Percentiles rank a stretch among this genome's conserved stretches.
phyloP scores from a whole-genome alignment of 2,113 vertebrate genomes.

The Ellobius talpinus region DNA sequence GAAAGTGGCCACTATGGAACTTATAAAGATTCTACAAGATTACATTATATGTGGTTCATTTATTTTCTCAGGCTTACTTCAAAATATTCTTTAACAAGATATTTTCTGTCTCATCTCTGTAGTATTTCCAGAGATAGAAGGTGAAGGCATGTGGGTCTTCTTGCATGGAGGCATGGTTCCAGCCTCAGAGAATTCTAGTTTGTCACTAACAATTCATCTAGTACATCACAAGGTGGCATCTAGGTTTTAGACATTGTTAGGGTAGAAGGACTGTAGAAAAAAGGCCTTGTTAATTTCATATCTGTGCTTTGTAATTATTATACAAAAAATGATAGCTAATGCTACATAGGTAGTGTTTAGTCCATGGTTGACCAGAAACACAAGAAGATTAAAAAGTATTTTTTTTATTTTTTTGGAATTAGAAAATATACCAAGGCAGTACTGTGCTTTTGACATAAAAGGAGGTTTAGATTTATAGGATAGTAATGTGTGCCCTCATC shows the following conservation, averaged over 20 bases:
- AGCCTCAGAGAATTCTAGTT: not conserved
- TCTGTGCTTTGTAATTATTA: not conserved
- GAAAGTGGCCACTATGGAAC: not conserved
- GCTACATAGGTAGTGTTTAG: not conserved
- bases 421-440: not conserved
- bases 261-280: not conserved
- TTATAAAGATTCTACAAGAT: constrained; percentile 1
- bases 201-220: not conserved
- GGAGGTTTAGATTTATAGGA: not conserved
- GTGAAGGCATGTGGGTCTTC: not conserved
- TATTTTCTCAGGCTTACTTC: not conserved
- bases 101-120: not conserved
- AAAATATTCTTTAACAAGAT: not conserved
- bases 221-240: constrained; percentile 5
- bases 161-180: not conserved
- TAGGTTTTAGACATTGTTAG: not conserved
- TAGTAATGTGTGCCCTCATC: not conserved
- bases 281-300: not conserved
- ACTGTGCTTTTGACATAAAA: constrained; percentile 40
- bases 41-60: not conserved
- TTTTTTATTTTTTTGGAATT: not conserved
- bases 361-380: not conserved
- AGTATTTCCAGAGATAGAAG: constrained; percentile 33
- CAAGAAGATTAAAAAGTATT: constrained; percentile 24
- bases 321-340: not conserved